phyloP scores from a whole-genome alignment of 1,140 invertebrate genomes.

The Leptestheria dahalacensis region DNA sequence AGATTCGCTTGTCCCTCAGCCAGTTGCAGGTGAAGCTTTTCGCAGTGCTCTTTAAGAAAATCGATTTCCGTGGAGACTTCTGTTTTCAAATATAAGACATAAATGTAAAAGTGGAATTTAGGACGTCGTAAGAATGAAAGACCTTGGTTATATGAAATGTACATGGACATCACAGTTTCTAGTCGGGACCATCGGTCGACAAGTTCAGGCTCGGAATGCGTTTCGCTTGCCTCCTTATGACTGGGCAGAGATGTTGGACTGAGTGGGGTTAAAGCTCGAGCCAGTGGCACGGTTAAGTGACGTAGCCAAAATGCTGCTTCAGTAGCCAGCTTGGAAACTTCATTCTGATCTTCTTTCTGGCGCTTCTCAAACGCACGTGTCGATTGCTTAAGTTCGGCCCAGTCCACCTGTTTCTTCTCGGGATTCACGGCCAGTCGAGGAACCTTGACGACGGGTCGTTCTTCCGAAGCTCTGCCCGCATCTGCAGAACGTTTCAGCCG shows the following conservation, averaged over 20 bases:
- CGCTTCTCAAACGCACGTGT: no score
- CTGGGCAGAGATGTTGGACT: not conserved
- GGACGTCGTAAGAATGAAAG: no score
- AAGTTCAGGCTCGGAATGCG: not conserved
- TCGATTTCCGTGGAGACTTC: conserved; percentile 1
- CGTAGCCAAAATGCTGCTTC: conserved; percentile 2
- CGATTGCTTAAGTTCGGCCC: not conserved
- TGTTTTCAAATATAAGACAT: not conserved
- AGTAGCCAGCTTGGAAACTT: conserved; percentile 1
- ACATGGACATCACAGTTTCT: conserved; percentile 29
- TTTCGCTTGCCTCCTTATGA: not conserved
- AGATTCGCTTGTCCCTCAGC: conserved; percentile 11
- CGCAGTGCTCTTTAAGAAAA: conserved; percentile 7
- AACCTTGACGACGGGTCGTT: not conserved
- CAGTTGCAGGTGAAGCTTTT: conserved; percentile 6
- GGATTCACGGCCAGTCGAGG: not conserved
- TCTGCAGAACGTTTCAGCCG: not conserved
- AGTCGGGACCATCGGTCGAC: conserved; percentile 24
- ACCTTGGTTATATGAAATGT: conserved; percentile 29
- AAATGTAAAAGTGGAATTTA: no score
- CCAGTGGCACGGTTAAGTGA: not conserved
- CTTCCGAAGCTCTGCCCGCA: not conserved
- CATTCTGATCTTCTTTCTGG: not conserved
- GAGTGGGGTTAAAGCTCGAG: not conserved
- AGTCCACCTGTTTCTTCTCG: not conserved